phyloP scores from a whole-genome alignment of 2,113 vertebrate genomes.

The Acrocephalus kingi region DNA sequence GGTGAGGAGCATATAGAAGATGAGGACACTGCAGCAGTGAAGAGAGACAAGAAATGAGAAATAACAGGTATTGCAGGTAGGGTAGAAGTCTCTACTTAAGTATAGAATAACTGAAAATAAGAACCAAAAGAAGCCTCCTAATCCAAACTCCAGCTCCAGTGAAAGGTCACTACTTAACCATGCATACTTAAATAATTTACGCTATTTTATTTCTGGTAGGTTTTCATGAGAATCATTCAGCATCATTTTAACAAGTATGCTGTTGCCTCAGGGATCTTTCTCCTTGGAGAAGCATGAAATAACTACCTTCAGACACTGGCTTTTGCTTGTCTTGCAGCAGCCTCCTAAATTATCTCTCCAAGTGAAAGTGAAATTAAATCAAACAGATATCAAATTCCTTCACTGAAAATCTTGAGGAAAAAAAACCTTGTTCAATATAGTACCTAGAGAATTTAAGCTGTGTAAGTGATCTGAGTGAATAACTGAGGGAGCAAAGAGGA shows the following conservation, averaged over 20 bases:
- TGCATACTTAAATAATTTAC: not conserved
- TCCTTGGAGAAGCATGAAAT: not conserved
- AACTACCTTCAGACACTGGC: not conserved
- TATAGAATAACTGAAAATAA: not conserved
- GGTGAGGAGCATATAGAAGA: not conserved
- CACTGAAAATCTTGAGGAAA: not conserved
- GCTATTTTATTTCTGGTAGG: not conserved
- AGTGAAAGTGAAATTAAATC: conserved; percentile 10
- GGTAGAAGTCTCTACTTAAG: not conserved
- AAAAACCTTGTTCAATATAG: not conserved
- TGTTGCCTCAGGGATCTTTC: not conserved
- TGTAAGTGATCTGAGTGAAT: not conserved
- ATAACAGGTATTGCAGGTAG: not conserved
- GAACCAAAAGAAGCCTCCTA: not conserved
- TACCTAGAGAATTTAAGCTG: not conserved
- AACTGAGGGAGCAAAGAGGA: not conserved
- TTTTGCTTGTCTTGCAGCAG: not conserved
- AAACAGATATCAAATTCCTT: not conserved
- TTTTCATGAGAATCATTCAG: not conserved
- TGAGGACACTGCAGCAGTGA: not conserved
- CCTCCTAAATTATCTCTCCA: not conserved
- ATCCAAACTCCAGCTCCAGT: not conserved
- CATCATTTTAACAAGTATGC: conserved; percentile 1
- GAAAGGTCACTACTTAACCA: not conserved
- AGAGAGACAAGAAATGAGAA: not conserved